These are phyloP conservation scores for Epinephelus awoara DNA, from an alignment of 2,797 vertebrate genomes.

Conservation along the genomic window DNA sequence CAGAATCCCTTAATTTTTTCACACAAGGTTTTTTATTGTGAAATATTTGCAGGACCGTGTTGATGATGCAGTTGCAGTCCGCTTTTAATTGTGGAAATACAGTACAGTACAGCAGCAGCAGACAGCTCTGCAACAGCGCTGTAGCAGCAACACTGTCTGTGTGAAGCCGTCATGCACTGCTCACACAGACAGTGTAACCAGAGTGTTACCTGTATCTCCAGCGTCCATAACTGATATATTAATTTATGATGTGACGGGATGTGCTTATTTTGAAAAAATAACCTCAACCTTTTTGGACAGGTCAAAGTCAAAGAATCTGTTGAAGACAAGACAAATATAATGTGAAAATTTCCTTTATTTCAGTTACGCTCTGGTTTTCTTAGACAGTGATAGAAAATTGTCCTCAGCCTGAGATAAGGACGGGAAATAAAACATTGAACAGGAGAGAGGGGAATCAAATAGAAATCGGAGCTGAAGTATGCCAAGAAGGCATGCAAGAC, in stretches of 20 bases:
- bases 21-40: too few relatives aligned
- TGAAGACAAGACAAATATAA: background rate
- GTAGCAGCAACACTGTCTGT: too few relatives aligned
- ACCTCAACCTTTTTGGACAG: background rate
- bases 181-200: too few relatives aligned
- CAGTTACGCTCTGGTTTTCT: slow-evolving; percentile 9
- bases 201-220: background rate
- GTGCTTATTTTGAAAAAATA: background rate
- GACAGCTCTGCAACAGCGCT: too few relatives aligned
- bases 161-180: too few relatives aligned
- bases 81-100: too few relatives aligned
- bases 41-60: too few relatives aligned
- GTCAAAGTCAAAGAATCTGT: background rate
- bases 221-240: slow-evolving; percentile 1
- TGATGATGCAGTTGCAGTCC: too few relatives aligned
- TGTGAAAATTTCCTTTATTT: background rate
- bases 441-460: slow-evolving; percentile 26
- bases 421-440: slow-evolving; percentile 26
- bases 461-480: slow-evolving; percentile 40
- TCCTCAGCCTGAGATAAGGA: slow-evolving; percentile 3
- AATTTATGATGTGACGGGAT: background rate
- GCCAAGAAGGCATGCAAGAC: slow-evolving; percentile 12
- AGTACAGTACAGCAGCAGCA: too few relatives aligned
- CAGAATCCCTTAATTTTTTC: too few relatives aligned
- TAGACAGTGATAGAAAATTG: background rate